Base-by-base conservation (phyloP, 2,797 vertebrate species). In the Loriculus beryllinus region DNA sequence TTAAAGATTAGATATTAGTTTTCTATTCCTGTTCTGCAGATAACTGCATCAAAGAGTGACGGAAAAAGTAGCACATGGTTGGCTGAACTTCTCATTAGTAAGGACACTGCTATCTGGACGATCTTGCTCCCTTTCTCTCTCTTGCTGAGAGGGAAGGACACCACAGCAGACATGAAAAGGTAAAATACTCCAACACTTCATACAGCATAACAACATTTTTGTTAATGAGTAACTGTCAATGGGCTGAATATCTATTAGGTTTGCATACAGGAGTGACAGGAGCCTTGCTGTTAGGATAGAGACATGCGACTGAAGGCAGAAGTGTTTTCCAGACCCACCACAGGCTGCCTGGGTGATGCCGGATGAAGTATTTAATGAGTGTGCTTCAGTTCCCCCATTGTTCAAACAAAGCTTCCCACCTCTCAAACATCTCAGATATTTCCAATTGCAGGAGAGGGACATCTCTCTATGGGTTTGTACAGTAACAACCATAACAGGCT, bases 111-210 rank as follows among this genome's bases (percentile, higher is more conserved):
- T 91, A 65, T 89, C 86, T 39, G 68, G 56, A 29, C 23, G 74
- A 93, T 95, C 81, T 71, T 26, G 22, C 68, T 84, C 62, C 60
- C 43, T 83, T 88, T 80, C 88, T 45, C 28, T 37, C 68, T 63
- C 86, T 7, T 8, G 21, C 82, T 82, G 76, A 90, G 92, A 86
- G 76, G 43, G 70, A 94, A 94, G 70, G 88, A 92, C 92, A 91
- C 37, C 87, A 77, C 45, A 82, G 52, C 39, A 80, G 48, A 80
- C 51, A 54, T 0, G 9, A 68, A 83, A 86, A 86, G 43, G 68
- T 72, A 57, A 95, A 95, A 87, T 37, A 82, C 52, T 68, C 68
- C 64, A 82, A 43, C 71, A 70, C 65, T 67, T 90, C 77, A 82
- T 78, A 92, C 87, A 91, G 74, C 59, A 28, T 35, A 86, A 60